Conservation (phyloP, 2,113 vertebrate species). For the Apodemus speciosus region DNA sequence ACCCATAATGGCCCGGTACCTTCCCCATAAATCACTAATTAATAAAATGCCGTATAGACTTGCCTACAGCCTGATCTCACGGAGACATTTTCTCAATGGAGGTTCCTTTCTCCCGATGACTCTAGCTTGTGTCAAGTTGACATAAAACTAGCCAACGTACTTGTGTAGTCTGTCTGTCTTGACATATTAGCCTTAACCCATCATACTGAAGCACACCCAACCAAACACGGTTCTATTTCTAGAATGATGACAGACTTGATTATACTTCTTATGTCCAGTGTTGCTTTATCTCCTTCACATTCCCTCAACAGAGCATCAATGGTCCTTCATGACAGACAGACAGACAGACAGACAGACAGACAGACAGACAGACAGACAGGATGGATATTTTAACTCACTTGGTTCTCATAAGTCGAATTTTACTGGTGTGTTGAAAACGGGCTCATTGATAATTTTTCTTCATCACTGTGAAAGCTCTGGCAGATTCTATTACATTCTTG, state of each 20-base stretch:
- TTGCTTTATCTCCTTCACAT: not conserved
- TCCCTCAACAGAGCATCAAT: slow-evolving; percentile 26
- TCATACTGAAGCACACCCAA: not conserved
- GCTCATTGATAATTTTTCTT: not conserved
- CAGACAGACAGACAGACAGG: no score
- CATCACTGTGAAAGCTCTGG: not conserved
- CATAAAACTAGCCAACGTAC: not conserved
- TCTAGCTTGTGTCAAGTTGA: not conserved
- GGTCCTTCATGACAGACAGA: not conserved
- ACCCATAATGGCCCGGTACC: not conserved
- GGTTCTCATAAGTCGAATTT: not conserved
- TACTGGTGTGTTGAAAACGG: not conserved
- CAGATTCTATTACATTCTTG: not conserved
- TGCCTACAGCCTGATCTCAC: not conserved
- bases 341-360: not conserved
- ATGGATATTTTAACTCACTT: not conserved
- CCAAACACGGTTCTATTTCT: not conserved
- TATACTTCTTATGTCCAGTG: not conserved
- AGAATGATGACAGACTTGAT: not conserved
- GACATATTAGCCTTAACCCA: not conserved
- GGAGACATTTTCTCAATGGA: not conserved
- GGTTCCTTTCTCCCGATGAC: not conserved
- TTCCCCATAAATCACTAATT: not conserved
- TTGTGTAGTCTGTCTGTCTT: not conserved
- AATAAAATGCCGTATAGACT: not conserved